Conservation (phyloP, 1,140 invertebrate genomes). For the Stegodyphus mimosarum region DNA sequence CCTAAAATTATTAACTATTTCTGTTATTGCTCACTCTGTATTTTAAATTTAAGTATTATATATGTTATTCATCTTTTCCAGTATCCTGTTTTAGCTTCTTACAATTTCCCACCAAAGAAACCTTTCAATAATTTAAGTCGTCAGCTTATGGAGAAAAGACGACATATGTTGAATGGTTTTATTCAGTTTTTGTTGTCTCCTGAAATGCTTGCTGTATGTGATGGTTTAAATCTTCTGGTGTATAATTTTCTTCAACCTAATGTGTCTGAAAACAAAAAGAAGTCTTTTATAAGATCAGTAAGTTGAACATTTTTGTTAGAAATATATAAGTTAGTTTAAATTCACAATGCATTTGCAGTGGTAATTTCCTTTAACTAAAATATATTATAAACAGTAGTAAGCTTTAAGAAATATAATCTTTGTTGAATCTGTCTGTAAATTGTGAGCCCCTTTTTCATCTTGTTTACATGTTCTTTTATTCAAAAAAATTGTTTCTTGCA, state of each 20-base stretch:
- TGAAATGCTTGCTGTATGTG: conserved; percentile 74
- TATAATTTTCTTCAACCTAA: conserved; percentile 83
- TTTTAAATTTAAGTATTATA: background rate
- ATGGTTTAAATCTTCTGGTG: conserved; percentile 77
- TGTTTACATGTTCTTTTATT: too few species aligned
- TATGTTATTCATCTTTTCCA: conserved; percentile 67
- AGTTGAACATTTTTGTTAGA: background rate
- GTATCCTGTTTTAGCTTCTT: conserved; percentile 82
- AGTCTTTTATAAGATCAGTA: conserved; percentile 66
- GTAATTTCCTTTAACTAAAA: too few species aligned
- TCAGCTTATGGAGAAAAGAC: conserved; percentile 85
- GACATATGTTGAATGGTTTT: conserved; percentile 86
- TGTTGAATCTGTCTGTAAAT: too few species aligned
- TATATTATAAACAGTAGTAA: too few species aligned
- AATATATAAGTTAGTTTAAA: too few species aligned
- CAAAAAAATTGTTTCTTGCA: too few species aligned
- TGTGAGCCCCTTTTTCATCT: too few species aligned
- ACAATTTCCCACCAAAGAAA: conserved; percentile 91
- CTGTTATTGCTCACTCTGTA: background rate
- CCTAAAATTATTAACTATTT: too few species aligned
- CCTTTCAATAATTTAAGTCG: conserved; percentile 93
- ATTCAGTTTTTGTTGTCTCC: conserved; percentile 78
- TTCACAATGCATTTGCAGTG: too few species aligned
- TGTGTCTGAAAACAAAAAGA: conserved; percentile 76
- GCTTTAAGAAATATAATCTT: too few species aligned